Evolutionary conservation across 1,140 invertebrate species (phyloP), one percentile per base, ranked within the genome.

Genomic region (Camponotus floridanus): DNA sequence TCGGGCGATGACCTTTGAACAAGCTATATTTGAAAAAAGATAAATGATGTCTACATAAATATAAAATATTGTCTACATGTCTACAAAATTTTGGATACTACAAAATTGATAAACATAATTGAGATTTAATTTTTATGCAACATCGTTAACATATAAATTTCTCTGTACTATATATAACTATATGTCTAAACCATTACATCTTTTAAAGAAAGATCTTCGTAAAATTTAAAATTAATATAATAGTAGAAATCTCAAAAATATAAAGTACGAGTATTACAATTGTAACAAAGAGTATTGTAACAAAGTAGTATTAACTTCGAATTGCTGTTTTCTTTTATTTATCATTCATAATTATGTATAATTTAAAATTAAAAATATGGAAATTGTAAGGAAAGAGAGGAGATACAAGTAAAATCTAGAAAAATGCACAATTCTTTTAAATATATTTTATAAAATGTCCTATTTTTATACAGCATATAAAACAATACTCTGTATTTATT

Each of bases 381-480:
- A 26, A 31, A 80, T 5, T 31, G 42, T 7, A 55, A 21, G 18
- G 18, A 1, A 61, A 31, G 18, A 21, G 11, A 65, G 18, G 6
- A 21, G 21, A 51, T 42, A n/a, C 3, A 13, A 67, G 26, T 62
- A n/a, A 62, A 88, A 21, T 39, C 15, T 51, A 18, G 51, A 74
- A 74, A 31, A 62, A 65, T 13, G 9, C 64, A 65, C 61, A 48
- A 68, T 57, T 89, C 76, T 94, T 95, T 94, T 93, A 94, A 95
- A 95, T 95, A 95, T 95, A 95, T 95, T 95, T 95, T 95, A 95
- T 94, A 95, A 95, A 95, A 95, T 91, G 89, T 95, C 88, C 93
- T 95, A 94, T 95, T 95, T 95, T 95, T 95, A 94, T 95, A 95
- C 94, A 95, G 94, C 93, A 95, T 95, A 95, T 95, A 95, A 95